phyloP scores from a whole-genome alignment of 2,797 vertebrate genomes.

The Decapterus maruadsi region DNA sequence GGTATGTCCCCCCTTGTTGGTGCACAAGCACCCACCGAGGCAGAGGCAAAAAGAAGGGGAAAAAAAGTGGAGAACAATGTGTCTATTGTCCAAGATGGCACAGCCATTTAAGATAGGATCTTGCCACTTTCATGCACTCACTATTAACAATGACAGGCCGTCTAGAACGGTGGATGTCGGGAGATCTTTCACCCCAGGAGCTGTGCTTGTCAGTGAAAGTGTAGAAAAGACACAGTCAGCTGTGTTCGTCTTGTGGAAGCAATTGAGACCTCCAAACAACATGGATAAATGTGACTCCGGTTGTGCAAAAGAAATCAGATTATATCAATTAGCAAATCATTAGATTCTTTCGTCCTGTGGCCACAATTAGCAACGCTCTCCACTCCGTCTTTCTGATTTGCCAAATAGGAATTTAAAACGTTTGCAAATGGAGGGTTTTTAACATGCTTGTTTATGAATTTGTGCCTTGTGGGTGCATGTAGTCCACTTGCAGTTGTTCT shows the following conservation, averaged over 20 bases:
- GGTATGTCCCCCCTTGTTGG: conserved; percentile 56
- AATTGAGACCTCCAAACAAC: conserved; percentile 48
- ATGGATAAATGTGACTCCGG: conserved; percentile 31
- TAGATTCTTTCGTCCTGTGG: conserved; percentile 22
- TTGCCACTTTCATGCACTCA: conserved; percentile 67
- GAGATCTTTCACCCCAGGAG: conserved; percentile 63
- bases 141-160: conserved; percentile 77
- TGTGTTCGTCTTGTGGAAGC: conserved; percentile 35
- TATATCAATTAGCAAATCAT: conserved; percentile 43
- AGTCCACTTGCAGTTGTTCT: conserved; percentile 43
- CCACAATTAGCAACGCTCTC: conserved; percentile 24
- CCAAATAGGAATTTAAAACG: conserved; percentile 19
- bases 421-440: conserved; percentile 21
- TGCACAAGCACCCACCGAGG: conserved; percentile 58
- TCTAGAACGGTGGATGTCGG: conserved; percentile 67
- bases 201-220: conserved; percentile 64
- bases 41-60: conserved; percentile 56
- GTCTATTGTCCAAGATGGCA: conserved; percentile 79
- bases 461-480: conserved; percentile 39
- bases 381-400: conserved; percentile 7
- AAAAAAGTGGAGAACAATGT: conserved; percentile 76
- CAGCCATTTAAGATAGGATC: conserved; percentile 78
- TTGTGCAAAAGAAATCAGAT: conserved; percentile 42
- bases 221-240: conserved; percentile 57
- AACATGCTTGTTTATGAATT: conserved; percentile 44